Evolutionary conservation across 2,113 vertebrate genomes (phyloP).

Genomic region (Peromyscus maniculatus): DNA sequence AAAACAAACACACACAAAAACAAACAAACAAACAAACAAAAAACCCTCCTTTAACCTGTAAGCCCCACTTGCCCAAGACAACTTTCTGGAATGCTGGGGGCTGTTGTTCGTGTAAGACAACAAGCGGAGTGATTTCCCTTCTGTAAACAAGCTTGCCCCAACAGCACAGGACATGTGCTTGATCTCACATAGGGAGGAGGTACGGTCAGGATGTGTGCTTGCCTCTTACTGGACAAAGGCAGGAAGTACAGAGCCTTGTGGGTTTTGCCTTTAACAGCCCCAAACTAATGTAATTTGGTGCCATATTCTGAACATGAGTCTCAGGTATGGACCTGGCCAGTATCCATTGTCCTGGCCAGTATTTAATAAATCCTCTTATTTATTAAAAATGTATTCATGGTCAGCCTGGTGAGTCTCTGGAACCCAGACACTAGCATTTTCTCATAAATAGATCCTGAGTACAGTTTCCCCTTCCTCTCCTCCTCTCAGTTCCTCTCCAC

Average conservation of each 20-base stretch:
- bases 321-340: background rate
- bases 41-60: background rate
- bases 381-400: background rate
- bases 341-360: background rate
- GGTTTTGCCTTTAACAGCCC: background rate
- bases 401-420: background rate
- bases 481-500: background rate
- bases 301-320: background rate
- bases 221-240: background rate
- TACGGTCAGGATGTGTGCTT: background rate
- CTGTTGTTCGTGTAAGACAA: background rate
- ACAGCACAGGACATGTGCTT: background rate
- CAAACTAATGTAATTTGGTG: background rate
- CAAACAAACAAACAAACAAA: background rate
- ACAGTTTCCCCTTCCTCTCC: background rate
- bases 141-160: background rate
- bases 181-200: background rate
- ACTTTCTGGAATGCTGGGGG: background rate
- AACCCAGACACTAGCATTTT: background rate
- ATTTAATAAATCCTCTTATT: background rate
- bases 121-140: background rate
- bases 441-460: background rate
- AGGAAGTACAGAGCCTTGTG: background rate
- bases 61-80: background rate
- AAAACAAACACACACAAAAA: background rate